Evolutionary conservation across 2,797 vertebrate genomes (phyloP).

Genomic region (Cygnus olor): DNA sequence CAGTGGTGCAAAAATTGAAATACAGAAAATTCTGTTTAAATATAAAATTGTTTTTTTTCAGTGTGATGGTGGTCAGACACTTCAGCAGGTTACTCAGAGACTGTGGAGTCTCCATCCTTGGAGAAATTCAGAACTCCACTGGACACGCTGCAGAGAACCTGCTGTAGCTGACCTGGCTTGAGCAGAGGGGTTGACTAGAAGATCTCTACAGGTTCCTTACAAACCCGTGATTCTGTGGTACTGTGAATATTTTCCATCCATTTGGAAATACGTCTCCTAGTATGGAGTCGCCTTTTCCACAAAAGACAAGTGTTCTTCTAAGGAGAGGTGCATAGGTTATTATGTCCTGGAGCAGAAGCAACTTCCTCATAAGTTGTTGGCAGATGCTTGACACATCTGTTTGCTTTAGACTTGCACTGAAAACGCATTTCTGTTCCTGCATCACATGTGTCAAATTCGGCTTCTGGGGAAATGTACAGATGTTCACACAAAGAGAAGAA

Average conservation of each 20-base stretch:
- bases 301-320: background rate
- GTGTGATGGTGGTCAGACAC: background rate
- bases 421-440: conserved; percentile 54
- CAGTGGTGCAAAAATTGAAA: background rate
- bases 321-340: background rate
- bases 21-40: background rate
- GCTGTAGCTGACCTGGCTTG: background rate
- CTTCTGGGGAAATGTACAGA: conserved; percentile 71
- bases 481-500: conserved; percentile 53
- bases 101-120: background rate
- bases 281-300: background rate
- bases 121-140: background rate
- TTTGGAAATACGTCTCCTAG: accelerated
- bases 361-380: conserved; percentile 58
- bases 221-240: background rate
- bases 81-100: background rate
- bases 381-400: conserved; percentile 67
- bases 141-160: background rate
- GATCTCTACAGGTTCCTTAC: background rate
- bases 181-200: background rate
- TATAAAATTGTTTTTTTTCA: background rate
- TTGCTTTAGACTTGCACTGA: conserved; percentile 54
- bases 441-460: conserved; percentile 57
- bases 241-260: background rate
- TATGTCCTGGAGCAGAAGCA: conserved; percentile 26